phyloP scores from a whole-genome alignment of 2,113 vertebrate species.

The Mustela nigripes region DNA sequence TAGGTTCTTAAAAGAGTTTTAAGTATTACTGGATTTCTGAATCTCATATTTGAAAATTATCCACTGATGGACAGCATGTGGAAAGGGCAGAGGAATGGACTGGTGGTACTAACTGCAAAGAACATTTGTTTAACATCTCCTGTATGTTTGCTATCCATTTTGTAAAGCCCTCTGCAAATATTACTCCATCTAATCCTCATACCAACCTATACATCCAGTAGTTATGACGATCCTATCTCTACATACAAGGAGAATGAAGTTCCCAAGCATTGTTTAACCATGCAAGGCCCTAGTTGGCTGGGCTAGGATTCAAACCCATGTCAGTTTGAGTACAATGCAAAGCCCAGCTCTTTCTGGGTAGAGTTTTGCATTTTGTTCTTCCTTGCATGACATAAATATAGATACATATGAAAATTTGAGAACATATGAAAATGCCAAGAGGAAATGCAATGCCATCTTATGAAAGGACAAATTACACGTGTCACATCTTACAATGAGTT shows the following conservation, averaged over 20 bases:
- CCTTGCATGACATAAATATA: not conserved
- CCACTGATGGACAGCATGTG: too few relatives aligned
- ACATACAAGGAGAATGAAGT: not conserved
- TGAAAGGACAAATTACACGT: constrained; percentile 30
- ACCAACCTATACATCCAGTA: accelerated
- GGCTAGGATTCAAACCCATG: not conserved
- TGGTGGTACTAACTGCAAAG: too few relatives aligned
- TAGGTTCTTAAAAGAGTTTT: not conserved
- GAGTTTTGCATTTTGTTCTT: not conserved
- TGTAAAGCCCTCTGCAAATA: too few relatives aligned
- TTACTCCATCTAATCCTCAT: not conserved
- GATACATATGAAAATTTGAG: not conserved
- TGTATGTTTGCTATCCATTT: not conserved
- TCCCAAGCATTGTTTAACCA: not conserved
- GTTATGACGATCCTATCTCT: not conserved
- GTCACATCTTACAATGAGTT: not conserved
- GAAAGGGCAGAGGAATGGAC: not conserved
- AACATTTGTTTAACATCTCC: not conserved
- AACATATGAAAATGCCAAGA: not conserved
- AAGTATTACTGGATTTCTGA: not conserved
- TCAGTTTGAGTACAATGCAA: not conserved
- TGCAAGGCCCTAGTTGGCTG: not conserved
- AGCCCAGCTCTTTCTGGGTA: not conserved
- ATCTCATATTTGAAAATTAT: not conserved
- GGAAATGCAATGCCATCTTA: not conserved